Evolutionary conservation across 2,888 invertebrate genomes (phyloP).

Genomic region (Ceratothoa steindachneri): DNA sequence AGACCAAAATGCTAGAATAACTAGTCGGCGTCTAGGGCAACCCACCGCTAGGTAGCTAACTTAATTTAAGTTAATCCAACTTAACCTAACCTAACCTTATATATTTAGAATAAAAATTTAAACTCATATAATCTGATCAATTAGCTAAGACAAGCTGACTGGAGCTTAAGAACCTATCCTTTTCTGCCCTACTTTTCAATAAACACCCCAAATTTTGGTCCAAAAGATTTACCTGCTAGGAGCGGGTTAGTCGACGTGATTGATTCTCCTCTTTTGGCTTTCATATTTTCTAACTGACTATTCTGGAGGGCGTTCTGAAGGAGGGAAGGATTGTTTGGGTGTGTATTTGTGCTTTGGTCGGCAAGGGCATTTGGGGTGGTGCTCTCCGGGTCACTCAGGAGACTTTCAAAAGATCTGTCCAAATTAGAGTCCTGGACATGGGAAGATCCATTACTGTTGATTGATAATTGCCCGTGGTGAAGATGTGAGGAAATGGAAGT

Average conservation of each 20-base stretch:
- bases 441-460: neutral
- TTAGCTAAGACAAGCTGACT: too few species aligned
- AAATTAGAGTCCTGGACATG: neutral
- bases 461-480: conserved; percentile 10
- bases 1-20: too few species aligned
- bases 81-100: too few species aligned
- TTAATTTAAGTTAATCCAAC: too few species aligned
- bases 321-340: conserved; percentile 51
- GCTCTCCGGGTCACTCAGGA: conserved; percentile 36
- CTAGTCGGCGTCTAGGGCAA: too few species aligned
- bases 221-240: conserved; percentile 37
- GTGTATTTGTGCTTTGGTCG: conserved; percentile 10
- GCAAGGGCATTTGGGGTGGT: conserved; percentile 21
- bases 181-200: too few species aligned
- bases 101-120: too few species aligned
- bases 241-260: conserved; percentile 36
- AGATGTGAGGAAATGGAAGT: neutral
- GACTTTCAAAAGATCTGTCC: conserved; percentile 34
- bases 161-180: too few species aligned
- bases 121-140: too few species aligned
- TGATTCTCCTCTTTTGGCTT: conserved; percentile 38
- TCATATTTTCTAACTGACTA: conserved; percentile 29
- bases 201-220: too few species aligned
- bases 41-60: too few species aligned
- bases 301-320: conserved; percentile 50